Conservation (phyloP, 2,797 vertebrate genomes). For the Notoglanidium macrostoma region DNA sequence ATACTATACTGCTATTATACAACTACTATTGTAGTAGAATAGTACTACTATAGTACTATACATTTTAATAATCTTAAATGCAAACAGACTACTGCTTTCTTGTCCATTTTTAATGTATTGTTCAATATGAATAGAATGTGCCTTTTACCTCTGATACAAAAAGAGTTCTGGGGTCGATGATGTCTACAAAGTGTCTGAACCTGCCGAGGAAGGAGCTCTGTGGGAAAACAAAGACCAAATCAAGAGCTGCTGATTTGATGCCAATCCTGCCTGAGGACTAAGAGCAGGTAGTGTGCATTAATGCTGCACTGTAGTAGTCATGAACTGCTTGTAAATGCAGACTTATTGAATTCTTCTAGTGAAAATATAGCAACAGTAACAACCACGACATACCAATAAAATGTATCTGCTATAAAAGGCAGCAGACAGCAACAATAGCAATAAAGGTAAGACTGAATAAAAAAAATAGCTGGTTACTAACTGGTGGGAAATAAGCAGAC, state of each 20-base stretch:
- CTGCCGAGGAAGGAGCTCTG: conserved; percentile 89
- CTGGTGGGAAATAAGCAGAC: neutral
- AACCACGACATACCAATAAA: neutral
- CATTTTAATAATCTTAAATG: neutral
- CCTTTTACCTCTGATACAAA: conserved; percentile 89
- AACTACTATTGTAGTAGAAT: no score
- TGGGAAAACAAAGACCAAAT: conserved; percentile 48
- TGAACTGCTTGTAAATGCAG: neutral
- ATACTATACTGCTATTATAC: no score
- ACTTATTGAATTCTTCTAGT: neutral
- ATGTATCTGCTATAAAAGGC: neutral
- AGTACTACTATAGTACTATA: no score
- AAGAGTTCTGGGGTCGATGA: conserved; percentile 91
- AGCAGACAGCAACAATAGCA: neutral
- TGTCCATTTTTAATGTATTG: neutral
- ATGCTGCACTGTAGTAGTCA: neutral
- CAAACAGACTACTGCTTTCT: neutral
- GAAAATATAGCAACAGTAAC: neutral
- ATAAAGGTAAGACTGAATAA: neutral
- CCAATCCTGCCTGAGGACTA: neutral
- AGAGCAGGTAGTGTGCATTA: neutral
- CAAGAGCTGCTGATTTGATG: conserved; percentile 15
- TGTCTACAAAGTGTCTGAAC: conserved; percentile 89
- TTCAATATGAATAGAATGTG: neutral
- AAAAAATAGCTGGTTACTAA: neutral